Conservation (phyloP, 2,888 invertebrate genomes). For the Polydrusus pterygomalis region DNA sequence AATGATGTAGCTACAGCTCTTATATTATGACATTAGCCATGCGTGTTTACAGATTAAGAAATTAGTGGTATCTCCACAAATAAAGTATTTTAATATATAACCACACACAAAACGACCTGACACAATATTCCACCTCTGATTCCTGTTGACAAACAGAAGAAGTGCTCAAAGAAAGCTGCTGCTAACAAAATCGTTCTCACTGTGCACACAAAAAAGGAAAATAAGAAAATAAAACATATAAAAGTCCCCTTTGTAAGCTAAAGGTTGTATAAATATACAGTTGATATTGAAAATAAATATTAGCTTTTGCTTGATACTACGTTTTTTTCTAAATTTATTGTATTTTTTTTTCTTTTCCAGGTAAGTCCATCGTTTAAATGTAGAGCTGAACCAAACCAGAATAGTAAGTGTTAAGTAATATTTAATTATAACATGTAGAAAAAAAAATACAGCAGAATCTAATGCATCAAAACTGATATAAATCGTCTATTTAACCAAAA, state of each 20-base stretch:
- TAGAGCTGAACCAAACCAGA: not conserved
- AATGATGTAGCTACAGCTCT: no score
- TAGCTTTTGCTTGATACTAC: not conserved
- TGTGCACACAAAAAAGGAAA: conserved; percentile 19
- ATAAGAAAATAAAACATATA: conserved; percentile 19
- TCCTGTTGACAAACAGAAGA: conserved; percentile 10
- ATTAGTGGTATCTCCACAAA: no score
- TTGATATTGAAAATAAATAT: conserved; percentile 24
- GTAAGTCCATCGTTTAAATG: not conserved
- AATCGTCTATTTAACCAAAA: not conserved
- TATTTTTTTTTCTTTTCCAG: conserved; percentile 8
- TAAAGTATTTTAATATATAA: not conserved
- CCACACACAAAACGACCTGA: not conserved
- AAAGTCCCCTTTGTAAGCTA: conserved; percentile 9
- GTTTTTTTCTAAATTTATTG: not conserved
- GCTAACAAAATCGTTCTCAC: conserved; percentile 17
- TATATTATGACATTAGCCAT: no score
- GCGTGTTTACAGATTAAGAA: no score
- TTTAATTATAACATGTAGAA: no score
- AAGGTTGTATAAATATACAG: conserved; percentile 15
- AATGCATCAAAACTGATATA: not conserved
- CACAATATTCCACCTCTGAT: not conserved
- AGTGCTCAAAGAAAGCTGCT: conserved; percentile 9
- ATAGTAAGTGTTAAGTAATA: conserved; percentile 3
- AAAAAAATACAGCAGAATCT: not conserved